Evolutionary conservation across 2,113 vertebrate genomes (phyloP), one percentile per base, ranked within the genome.

Genomic region (Dinomys branickii): DNA sequence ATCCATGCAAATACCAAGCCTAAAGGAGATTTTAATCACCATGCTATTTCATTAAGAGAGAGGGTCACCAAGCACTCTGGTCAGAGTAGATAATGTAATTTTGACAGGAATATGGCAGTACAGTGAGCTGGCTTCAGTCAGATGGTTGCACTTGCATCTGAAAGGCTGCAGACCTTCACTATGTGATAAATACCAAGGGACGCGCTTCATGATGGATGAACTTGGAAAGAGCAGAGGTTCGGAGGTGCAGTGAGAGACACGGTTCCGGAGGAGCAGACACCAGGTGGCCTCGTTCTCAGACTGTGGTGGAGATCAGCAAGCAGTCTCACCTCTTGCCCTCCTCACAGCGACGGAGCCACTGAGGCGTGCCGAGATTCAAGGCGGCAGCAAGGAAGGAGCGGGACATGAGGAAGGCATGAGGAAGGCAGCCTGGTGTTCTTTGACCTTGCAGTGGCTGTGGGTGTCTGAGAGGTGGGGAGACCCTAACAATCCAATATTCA

Each of bases 11-110:
- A 82, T 77, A 92, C 12, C 85, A 90, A n/a, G 14, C 26, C 52
- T 50, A 65, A 65, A 0, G 1, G 20, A 88, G 3, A 11, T 58
- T 94, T 90, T 94, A 90, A 88, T 93, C 54, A 28, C 28, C 1
- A 0, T 20, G 61, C 44, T 63, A 59, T 96, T 97, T 96, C 69
- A 54, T 85, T 94, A 65, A 90, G 83, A 61, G 87, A 41, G 92
- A 89, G 13, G 77, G 71, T 91, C 91, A 95, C 16, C 14, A 28
- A 35, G 38, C 17, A 13, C 38, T 85, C 28, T n/a, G 84, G 47
- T 87, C 75, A 87, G 56, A 59, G 56, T 17, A 50, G 95, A 90
- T 91, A 81, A 93, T 77, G 56, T 20, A 12, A 35, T 52, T 89
- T 65, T 58, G 35, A 75, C 19, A 52, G 94, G 35, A 86, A 50